phyloP scores from a whole-genome alignment of 2,113 vertebrate genomes.

The Electrona antarctica region DNA sequence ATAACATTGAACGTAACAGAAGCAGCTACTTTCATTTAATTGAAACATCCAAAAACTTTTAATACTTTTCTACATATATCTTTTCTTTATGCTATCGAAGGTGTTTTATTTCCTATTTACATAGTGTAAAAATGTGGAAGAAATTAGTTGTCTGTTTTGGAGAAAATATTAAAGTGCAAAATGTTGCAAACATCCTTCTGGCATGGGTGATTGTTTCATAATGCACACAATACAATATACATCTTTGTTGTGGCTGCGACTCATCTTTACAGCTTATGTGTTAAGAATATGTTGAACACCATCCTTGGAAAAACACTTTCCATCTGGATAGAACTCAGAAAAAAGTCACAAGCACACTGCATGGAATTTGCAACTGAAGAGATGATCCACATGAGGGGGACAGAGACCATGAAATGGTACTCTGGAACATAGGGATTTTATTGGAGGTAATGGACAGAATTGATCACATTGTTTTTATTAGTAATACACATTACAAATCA shows the following conservation, averaged over 20 bases:
- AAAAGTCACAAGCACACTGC: neutral
- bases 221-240: conserved; percentile 28
- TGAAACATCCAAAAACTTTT: conserved; percentile 75
- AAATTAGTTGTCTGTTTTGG: conserved; percentile 79
- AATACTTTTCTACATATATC: conserved; percentile 82
- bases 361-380: conserved; percentile 2
- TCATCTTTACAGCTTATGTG: neutral
- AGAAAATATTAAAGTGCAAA: conserved; percentile 83
- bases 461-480: neutral
- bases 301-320: neutral
- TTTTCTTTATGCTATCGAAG: conserved; percentile 79
- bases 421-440: neutral
- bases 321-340: neutral
- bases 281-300: too few relatives aligned
- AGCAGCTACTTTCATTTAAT: conserved; percentile 74
- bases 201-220: conserved; percentile 64
- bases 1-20: conserved; percentile 68
- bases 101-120: conserved; percentile 77
- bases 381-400: conserved; percentile 40
- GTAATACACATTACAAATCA: too few relatives aligned
- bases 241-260: conserved; percentile 10
- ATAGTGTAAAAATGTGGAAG: conserved; percentile 80
- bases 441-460: neutral
- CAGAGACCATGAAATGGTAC: conserved; percentile 19
- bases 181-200: conserved; percentile 73